Conservation (phyloP, 2,888 invertebrate genomes). For the Orthonevra nobilis region DNA sequence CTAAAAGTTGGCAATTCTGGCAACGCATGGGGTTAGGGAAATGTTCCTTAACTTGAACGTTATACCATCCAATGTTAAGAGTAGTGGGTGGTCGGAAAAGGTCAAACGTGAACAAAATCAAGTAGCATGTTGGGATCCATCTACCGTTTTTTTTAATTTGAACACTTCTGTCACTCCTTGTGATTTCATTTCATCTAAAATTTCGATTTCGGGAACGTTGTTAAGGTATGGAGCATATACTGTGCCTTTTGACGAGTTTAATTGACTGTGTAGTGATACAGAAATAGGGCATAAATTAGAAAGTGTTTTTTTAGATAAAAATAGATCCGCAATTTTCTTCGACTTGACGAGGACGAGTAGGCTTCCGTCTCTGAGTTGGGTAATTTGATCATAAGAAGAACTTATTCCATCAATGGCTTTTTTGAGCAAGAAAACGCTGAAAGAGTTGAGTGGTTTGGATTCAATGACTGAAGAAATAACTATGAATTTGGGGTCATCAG, state of each 20-base stretch:
- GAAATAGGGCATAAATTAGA: slow-evolving; percentile 16
- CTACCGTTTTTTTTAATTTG: too few species aligned
- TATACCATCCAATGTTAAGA: slow-evolving; percentile 8
- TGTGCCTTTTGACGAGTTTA: slow-evolving; percentile 19
- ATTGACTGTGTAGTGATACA: neutral
- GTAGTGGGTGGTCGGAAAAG: slow-evolving; percentile 6
- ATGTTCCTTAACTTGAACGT: slow-evolving; percentile 3
- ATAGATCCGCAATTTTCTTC: neutral
- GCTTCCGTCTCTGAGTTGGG: neutral
- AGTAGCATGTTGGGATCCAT: neutral
- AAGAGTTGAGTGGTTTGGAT: neutral
- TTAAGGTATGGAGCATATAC: slow-evolving; percentile 13
- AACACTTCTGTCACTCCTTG: too few species aligned
- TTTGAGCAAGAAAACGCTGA: slow-evolving; percentile 13
- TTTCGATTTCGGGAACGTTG: neutral
- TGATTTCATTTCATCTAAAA: too few species aligned
- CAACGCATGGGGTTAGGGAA: slow-evolving; percentile 15
- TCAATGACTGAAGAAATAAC: too few species aligned
- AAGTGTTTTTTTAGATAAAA: slow-evolving; percentile 5
- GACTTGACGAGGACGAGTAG: slow-evolving; percentile 8
- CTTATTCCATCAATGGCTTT: slow-evolving; percentile 23
- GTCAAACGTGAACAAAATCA: slow-evolving; percentile 22
- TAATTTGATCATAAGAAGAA: neutral
- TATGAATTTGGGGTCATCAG: too few species aligned
- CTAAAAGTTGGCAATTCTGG: slow-evolving; percentile 8